phyloP scores from a whole-genome alignment of 2,888 invertebrate genomes.

The Theretra japonica region DNA sequence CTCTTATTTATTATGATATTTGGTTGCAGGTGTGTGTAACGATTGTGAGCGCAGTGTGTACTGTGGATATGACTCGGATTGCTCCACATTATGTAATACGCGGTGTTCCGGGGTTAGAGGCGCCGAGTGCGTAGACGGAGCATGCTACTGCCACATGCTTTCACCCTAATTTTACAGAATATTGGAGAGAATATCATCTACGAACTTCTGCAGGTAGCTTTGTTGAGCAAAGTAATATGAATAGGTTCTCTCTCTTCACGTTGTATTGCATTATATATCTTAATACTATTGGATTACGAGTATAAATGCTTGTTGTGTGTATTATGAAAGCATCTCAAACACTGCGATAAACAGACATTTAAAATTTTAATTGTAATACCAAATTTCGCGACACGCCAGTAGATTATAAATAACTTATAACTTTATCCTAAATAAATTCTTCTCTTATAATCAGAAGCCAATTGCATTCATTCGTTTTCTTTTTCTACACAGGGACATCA shows the following conservation, averaged over 20 bases:
- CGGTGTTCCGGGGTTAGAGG: background rate
- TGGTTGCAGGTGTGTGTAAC: background rate
- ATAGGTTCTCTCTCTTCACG: too few relatives aligned
- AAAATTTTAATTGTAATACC: background rate
- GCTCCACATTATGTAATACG: background rate
- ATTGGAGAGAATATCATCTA: too few relatives aligned
- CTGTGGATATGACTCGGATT: background rate
- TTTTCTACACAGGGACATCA: too few relatives aligned
- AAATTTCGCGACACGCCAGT: background rate
- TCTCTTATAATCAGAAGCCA: too few relatives aligned
- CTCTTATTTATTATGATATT: background rate
- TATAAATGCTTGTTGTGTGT: too few relatives aligned
- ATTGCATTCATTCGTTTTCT: too few relatives aligned
- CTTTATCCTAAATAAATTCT: too few relatives aligned
- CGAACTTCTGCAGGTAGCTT: too few relatives aligned
- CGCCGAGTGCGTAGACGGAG: background rate
- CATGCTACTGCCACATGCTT: background rate
- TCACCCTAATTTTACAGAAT: background rate
- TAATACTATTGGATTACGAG: too few relatives aligned
- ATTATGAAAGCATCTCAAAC: too few relatives aligned
- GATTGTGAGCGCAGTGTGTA: background rate
- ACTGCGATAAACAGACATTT: background rate
- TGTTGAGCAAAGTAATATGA: too few relatives aligned
- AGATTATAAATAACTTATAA: background rate
- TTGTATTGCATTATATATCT: too few relatives aligned